Evolutionary conservation across 2,797 vertebrate genomes (phyloP), one percentile per base, ranked within the genome.

Genomic region (Schizothorax lantsangensis): DNA sequence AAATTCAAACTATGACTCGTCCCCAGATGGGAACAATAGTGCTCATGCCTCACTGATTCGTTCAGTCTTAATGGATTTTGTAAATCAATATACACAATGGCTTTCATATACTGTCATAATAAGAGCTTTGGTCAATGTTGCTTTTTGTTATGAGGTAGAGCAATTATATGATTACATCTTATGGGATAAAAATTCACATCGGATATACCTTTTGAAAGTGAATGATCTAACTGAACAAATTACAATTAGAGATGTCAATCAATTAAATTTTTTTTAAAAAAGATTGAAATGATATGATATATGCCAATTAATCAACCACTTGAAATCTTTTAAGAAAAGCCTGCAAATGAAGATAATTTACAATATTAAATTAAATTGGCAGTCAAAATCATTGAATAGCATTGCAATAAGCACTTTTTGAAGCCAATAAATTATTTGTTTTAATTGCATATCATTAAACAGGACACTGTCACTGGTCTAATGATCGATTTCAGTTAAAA

Each of bases 61-160:
- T 80, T 85, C 77, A 49, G 40, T 80, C 78, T 64, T 64, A 86
- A 81, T 86, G 30, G 84, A 45, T 81, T 73, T 86, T 81, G 52
- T 45, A 21, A 86, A 86, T 86, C 84, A 74, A 81, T 81, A 73
- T 73, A 72, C 69, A 73, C 52, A 72, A 68, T 78, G 45, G 73
- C 33, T 78, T 81, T 72, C 7, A 36, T 73, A 62, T 38, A 73
- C 54, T 4, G 68, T 80, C 14, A 73, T 72, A 26, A 73, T 80
- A 72, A 49, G 52, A 85, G 54, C 52, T 73, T 47, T 62, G n/a
- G 62, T 47, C 66, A 52, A 79, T 8, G 5, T 43, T 79, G 36
- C 59, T 69, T 84, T 54, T 77, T 78, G 74, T 78, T 54, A 78
- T 43, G 23, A 54, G 62, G 57, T 12, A 52, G 15, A 30, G 47